Evolutionary conservation across 2,113 vertebrate genomes (phyloP), one percentile per base, ranked within the genome.

Genomic region (Sander vitreus): DNA sequence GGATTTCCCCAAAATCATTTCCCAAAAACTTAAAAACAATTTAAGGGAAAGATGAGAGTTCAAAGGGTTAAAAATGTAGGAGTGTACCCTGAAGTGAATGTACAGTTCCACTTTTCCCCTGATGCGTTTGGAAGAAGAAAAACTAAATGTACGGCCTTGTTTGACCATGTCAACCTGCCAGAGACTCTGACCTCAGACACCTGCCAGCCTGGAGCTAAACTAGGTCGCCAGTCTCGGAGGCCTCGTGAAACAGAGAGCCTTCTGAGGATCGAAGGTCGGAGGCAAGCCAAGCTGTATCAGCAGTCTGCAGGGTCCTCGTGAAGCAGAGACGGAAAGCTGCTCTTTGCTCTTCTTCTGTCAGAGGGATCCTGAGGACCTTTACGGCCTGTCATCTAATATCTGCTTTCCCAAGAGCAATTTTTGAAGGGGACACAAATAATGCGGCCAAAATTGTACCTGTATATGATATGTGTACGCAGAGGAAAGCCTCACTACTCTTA

Each of bases 201-300:
- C 36, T 79, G 70, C 30, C 63, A 73, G 51, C 58, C 55, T 30
- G 15, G 48, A 80, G 62, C 55, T 25, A 21, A 57, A 65, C 23
- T 15, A 45, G 54, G 33, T 60, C 65, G 30, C 51, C 23, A 12
- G 55, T 78, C 69, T 73, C 64, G 0, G 53, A 69, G 75, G 62
- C 55, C 54, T 83, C 11, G 1, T 76, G 57, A 77, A 78, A 74
- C 25, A 2, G 53, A 43, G 54, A 74, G 73, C 67, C 65, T 45
- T 65, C 53, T 10, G 77, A 74, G 43, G 59, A 54, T 76, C 15
- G 48, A 81, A 81, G 59, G 59, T 60, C 9, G 8, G 83, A 88
- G 23, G 16, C 3, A 0, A 66, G 80, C 58, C 13, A 15, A 66
- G 84, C 80, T 84, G 78, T 43, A 59, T 86, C 81, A 86, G 77